A percentile compares a stretch with the other conserved stretches of the same genome.
Conservation (phyloP, 2,113 vertebrate species). For the Eptesicus fuscus region DNA sequence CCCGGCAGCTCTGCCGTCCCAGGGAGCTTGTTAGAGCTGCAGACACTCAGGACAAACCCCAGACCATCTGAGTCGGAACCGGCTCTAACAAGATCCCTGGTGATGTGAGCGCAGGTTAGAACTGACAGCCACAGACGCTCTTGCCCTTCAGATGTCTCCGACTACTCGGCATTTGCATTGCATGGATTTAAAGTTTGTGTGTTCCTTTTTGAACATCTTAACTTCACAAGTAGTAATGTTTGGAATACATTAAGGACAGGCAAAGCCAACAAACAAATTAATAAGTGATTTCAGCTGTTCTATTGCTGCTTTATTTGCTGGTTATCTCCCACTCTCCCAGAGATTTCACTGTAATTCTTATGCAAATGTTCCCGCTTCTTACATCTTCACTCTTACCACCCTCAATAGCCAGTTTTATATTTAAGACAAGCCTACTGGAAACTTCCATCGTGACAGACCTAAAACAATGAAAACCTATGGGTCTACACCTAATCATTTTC, state of each 20-base stretch:
- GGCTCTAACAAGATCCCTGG: background rate
- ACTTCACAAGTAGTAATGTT: background rate
- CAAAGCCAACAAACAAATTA: background rate
- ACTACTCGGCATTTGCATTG: background rate
- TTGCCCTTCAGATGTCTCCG: background rate
- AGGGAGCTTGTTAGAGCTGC: background rate
- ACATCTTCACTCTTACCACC: background rate
- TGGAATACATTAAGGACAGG: background rate
- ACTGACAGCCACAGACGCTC: background rate
- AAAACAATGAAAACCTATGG: background rate
- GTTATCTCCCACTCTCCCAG: background rate
- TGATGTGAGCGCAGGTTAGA: background rate
- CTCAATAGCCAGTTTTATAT: background rate
- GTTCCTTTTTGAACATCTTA: background rate
- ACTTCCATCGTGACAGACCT: background rate
- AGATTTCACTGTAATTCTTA: background rate
- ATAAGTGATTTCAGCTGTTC: background rate
- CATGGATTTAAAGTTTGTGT: background rate
- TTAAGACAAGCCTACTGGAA: background rate
- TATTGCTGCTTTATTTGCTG: background rate
- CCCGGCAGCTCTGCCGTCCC: accelerated
- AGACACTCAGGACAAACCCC: background rate
- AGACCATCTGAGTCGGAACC: background rate
- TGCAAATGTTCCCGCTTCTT: background rate
- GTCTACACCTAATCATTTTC: background rate